Evolutionary conservation across 2,113 vertebrate species (phyloP).

Genomic region (Varanus komodoensis): DNA sequence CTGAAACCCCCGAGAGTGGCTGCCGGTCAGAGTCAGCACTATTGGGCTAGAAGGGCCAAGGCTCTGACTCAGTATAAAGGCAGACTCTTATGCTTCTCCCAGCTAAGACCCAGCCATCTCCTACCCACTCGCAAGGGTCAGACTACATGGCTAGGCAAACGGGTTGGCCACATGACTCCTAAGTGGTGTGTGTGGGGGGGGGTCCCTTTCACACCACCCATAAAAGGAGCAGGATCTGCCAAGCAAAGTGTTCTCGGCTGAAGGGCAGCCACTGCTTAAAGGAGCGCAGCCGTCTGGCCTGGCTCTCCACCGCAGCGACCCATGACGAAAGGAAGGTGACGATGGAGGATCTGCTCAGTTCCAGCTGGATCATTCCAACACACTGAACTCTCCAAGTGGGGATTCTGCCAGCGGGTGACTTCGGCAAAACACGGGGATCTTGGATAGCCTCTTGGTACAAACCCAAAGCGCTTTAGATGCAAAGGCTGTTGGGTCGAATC

Average conservation of each 20-base stretch:
- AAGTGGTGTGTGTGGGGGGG: background rate
- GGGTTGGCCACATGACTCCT: background rate
- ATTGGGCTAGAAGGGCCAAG: too few species aligned
- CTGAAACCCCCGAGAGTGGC: too few species aligned
- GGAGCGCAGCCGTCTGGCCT: background rate
- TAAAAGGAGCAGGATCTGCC: background rate
- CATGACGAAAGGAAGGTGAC: background rate
- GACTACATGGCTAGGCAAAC: background rate
- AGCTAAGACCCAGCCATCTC: too few species aligned
- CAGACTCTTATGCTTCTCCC: background rate
- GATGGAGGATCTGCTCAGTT: background rate
- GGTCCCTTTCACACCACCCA: background rate
- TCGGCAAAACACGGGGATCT: background rate
- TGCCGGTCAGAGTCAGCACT: too few species aligned
- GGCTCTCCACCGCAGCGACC: background rate
- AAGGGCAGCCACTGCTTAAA: background rate
- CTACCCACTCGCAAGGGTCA: background rate
- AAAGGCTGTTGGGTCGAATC: background rate
- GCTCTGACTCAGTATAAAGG: too few species aligned
- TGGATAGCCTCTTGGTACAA: background rate
- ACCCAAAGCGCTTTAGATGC: background rate
- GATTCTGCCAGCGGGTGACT: conserved; percentile 5
- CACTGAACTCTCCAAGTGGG: background rate
- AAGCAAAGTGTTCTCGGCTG: rapidly evolving
- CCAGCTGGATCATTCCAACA: conserved; percentile 10